A percentile compares a stretch with the other conserved stretches of the same genome.
Evolutionary conservation across 1,140 invertebrate genomes (phyloP).

Genomic region (Phenacoccus solenopsis): DNA sequence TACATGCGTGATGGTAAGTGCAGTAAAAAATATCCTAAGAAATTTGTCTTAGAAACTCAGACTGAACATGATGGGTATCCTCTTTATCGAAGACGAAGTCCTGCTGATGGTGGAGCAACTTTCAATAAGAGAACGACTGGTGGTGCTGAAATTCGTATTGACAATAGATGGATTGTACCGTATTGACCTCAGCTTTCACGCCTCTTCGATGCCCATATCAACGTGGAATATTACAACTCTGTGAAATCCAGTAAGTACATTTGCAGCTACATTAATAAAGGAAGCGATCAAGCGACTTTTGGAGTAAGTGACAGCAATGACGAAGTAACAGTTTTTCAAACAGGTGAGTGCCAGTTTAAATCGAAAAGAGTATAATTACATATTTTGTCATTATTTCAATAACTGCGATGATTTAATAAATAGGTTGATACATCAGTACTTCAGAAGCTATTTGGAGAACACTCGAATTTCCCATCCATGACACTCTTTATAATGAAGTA

Average conservation of each 20-base stretch:
- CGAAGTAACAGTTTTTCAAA: no score
- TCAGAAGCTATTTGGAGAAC: no score
- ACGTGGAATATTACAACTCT: slow-evolving; percentile 33
- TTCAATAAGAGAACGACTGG: background rate
- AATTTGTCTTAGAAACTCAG: slow-evolving; percentile 28
- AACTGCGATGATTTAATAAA: no score
- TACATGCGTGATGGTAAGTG: slow-evolving; percentile 33
- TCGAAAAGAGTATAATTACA: no score
- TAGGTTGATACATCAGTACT: no score
- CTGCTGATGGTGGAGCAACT: slow-evolving; percentile 25
- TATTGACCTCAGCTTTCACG: slow-evolving; percentile 31
- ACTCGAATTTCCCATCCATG: no score
- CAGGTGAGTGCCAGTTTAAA: no score
- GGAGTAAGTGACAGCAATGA: no score
- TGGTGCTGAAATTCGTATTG: slow-evolving; percentile 24
- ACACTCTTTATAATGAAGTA: no score
- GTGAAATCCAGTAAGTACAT: slow-evolving; percentile 35
- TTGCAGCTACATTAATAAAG: slow-evolving; percentile 36
- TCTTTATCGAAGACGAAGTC: slow-evolving; percentile 30
- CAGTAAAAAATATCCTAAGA: slow-evolving; percentile 33
- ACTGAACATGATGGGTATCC: slow-evolving; percentile 35
- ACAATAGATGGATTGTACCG: slow-evolving; percentile 34
- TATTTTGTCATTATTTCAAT: no score
- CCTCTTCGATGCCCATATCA: slow-evolving; percentile 32
- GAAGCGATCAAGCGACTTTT: no score